Conservation (phyloP, 2,113 vertebrate genomes). For the Amazona guildingii region DNA sequence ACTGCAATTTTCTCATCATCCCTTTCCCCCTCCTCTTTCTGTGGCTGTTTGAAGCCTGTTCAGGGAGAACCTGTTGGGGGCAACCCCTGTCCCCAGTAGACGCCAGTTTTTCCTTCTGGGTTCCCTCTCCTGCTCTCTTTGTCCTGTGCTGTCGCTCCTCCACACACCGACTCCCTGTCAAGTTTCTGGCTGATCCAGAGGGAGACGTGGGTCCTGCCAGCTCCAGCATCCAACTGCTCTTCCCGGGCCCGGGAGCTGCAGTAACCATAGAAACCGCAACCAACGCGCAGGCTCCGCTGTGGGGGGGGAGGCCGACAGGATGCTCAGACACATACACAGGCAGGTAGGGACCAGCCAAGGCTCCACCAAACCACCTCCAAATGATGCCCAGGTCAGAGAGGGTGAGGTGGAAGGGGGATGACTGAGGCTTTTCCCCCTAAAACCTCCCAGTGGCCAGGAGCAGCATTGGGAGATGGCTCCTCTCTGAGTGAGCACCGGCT, state of each 20-base stretch:
- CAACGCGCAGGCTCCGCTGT: slow-evolving; percentile 60
- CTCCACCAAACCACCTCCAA: background rate
- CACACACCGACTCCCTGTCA: slow-evolving; percentile 70
- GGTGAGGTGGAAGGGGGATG: accelerated
- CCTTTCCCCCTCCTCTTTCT: background rate
- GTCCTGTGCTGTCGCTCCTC: slow-evolving; percentile 50
- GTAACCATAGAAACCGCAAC: slow-evolving; percentile 83
- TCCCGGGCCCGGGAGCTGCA: slow-evolving; percentile 54
- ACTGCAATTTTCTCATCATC: slow-evolving; percentile 41
- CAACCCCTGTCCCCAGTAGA: slow-evolving; percentile 23
- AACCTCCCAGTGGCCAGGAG: accelerated
- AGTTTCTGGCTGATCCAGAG: slow-evolving; percentile 75
- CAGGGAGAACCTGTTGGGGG: slow-evolving; percentile 39
- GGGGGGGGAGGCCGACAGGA: slow-evolving; percentile 34
- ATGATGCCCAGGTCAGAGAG: background rate
- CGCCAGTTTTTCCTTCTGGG: background rate
- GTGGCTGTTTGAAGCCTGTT: background rate
- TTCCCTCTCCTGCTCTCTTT: slow-evolving; percentile 59
- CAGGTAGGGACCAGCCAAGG: slow-evolving; percentile 51
- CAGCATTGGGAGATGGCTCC: background rate
- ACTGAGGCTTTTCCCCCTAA: background rate
- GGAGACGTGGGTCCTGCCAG: slow-evolving; percentile 71
- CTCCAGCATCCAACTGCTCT: slow-evolving; percentile 62
- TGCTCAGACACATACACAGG: slow-evolving; percentile 17
- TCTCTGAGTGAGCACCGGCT: background rate